phyloP scores from a whole-genome alignment of 2,888 invertebrate genomes.

The Trichogramma evanescens region DNA sequence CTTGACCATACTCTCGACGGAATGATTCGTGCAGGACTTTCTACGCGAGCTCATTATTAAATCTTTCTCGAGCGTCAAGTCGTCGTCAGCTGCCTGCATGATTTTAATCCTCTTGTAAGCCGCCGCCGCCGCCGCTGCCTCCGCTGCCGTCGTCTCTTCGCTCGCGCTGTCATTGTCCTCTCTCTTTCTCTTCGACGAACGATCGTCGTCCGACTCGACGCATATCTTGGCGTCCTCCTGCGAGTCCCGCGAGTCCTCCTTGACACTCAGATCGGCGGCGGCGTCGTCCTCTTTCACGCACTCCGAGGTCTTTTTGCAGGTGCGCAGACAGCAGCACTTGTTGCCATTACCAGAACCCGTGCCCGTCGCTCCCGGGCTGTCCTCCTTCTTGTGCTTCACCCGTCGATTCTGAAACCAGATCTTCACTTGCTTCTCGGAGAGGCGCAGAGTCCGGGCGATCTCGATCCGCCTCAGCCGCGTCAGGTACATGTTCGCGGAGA shows the following conservation, averaged over 20 bases:
- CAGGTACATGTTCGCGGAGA: constrained; percentile 82
- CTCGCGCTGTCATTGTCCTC: constrained; percentile 22
- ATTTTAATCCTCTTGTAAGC: not conserved
- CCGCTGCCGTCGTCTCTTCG: not conserved
- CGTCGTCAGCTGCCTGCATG: constrained; percentile 10
- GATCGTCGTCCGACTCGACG: constrained; percentile 12
- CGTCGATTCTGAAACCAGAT: constrained; percentile 93
- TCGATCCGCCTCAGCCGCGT: constrained; percentile 84
- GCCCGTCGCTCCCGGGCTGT: constrained; percentile 49
- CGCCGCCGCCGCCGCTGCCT: not conserved
- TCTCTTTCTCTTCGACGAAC: constrained; percentile 15
- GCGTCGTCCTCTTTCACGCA: constrained; percentile 24
- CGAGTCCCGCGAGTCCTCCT: not conserved
- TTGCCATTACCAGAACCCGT: constrained; percentile 30
- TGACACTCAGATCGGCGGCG: not conserved
- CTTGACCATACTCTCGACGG: constrained; percentile 44
- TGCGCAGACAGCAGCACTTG: constrained; percentile 52
- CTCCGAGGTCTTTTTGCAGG: constrained; percentile 45
- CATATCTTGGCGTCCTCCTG: constrained; percentile 8
- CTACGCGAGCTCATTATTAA: not conserved
- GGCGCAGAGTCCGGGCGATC: constrained; percentile 78
- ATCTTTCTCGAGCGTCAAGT: constrained; percentile 6
- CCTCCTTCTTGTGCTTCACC: constrained; percentile 89
- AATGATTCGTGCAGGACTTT: constrained; percentile 38
- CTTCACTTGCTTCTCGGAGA: constrained; percentile 92